Conservation (phyloP, 2,888 invertebrate species). For the Lymantria monacha region DNA sequence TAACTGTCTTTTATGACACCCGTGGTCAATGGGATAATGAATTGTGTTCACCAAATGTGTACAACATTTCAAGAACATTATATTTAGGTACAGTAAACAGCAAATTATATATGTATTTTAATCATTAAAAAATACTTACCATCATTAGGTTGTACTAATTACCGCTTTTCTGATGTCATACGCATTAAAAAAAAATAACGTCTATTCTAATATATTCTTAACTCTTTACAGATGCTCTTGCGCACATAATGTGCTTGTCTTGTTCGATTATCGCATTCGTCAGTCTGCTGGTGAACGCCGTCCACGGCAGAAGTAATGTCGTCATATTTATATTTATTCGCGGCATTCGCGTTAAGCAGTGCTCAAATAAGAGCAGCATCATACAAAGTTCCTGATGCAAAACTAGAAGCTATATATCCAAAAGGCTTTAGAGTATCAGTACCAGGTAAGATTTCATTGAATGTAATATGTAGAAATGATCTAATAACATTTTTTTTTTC, state of each 20-base stretch:
- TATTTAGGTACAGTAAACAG: too few species aligned
- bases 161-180: too few species aligned
- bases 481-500: background rate
- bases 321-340: constrained; percentile 30
- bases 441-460: constrained; percentile 33
- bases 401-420: constrained; percentile 82
- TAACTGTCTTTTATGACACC: too few species aligned
- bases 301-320: constrained; percentile 43
- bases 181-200: too few species aligned
- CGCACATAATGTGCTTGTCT: background rate
- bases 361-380: constrained; percentile 37
- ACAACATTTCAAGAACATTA: too few species aligned
- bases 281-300: constrained; percentile 41
- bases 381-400: constrained; percentile 76
- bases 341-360: constrained; percentile 30
- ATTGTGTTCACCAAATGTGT: too few species aligned
- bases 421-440: constrained; percentile 83
- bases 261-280: background rate
- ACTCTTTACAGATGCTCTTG: constrained; percentile 7
- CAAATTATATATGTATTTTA: too few species aligned
- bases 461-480: background rate
- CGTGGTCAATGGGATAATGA: too few species aligned
- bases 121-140: too few species aligned
- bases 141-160: too few species aligned
- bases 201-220: constrained; percentile 23